Base-by-base conservation (phyloP, 2,113 vertebrate genomes). In the Chlorodrepanis virens region DNA sequence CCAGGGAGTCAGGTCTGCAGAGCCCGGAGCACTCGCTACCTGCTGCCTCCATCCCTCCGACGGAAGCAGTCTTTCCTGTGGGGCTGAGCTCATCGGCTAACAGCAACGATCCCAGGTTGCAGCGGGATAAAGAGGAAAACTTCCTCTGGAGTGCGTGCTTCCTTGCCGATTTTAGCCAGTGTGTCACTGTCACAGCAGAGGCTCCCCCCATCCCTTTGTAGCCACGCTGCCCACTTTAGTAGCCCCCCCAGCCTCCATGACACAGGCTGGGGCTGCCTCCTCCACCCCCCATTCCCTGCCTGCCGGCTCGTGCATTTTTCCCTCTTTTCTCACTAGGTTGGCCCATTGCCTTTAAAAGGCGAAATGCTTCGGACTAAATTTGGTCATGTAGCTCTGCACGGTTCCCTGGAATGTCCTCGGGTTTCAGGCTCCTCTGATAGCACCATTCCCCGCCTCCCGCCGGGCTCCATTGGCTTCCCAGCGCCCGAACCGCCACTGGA, bases 321-420 rank as follows among this genome's bases (percentile, higher is more conserved):
- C 92, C 50, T 98, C 98, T 98, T 98, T 98, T 96, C 96, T 97
- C 97, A 95, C 91, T 90, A 92, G 87, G 24, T 95, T 97, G 96
- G 98, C 96, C 98, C 97, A 98, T 98, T 99, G 98, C 99, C 99
- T 99, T 99, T 99, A 99, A 99, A 99, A 99, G 99, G 98, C 98
- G 97, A 98, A 98, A 98, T 98, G 98, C 98, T 98, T 98, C 97
- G 94, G 90, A 98, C 99, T 99, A 99, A 99, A 99, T 99, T 99
- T 99, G 99, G 99, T 98, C 99, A 99, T 99, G 98, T 94, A 98
- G 98, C 98, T 98, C 98, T 98, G 97, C 97, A 98, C 98, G 98
- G 99, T 99, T 99, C 98, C 97, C 93, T 99, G 98, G 99, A 99
- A 99, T 99, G 99, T 99, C 98, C 98, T 98, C 98, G 98, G 98